Evolutionary conservation across 1,140 invertebrate species (phyloP).

Genomic region (Leptinotarsa lineolata): DNA sequence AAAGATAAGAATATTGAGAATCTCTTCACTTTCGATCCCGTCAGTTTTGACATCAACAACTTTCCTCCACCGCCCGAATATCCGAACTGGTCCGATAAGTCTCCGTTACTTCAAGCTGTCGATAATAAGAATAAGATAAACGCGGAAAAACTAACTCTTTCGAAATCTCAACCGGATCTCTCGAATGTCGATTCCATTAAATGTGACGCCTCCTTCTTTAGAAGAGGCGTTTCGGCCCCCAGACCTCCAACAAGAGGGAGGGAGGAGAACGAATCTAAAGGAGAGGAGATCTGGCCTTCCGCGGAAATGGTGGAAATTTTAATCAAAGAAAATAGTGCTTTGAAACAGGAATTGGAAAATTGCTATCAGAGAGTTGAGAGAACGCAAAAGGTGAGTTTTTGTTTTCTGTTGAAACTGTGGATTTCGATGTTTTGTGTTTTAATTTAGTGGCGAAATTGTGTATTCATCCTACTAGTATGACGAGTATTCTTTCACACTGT

Average conservation of each 20-base stretch:
- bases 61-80: conserved; percentile 51
- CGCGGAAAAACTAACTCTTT: conserved; percentile 58
- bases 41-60: conserved; percentile 40
- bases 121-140: conserved; percentile 43
- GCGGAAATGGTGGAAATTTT: conserved; percentile 82
- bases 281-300: conserved; percentile 63
- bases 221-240: conserved; percentile 52
- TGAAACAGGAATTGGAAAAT: conserved; percentile 80
- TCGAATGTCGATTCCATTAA: conserved; percentile 55
- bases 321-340: conserved; percentile 80
- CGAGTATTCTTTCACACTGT: no score
- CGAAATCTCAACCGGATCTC: conserved; percentile 79
- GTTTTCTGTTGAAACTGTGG: no score
- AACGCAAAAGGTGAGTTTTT: conserved; percentile 73
- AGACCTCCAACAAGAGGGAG: conserved; percentile 65
- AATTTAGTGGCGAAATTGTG: no score
- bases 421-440: no score
- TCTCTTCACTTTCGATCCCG: conserved; percentile 40
- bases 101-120: conserved; percentile 42
- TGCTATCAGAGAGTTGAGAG: conserved; percentile 85
- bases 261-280: conserved; percentile 63
- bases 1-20: conserved; percentile 36
- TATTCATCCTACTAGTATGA: no score
- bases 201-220: conserved; percentile 33
- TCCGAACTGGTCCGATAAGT: conserved; percentile 52